Evolutionary conservation across 2,888 invertebrate genomes (phyloP), one percentile per base, ranked within the genome.

Genomic region (Temnothorax ravouxi): DNA sequence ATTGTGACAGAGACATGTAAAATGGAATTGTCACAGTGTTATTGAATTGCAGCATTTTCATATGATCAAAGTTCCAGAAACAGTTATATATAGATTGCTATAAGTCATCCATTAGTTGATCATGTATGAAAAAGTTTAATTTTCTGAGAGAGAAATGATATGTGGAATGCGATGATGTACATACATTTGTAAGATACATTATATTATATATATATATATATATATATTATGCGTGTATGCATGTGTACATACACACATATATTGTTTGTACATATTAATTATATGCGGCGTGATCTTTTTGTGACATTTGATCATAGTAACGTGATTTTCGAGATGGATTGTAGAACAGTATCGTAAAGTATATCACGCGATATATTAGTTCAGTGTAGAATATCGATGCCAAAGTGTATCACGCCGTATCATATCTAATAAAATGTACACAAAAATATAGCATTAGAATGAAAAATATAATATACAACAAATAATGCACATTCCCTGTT

Each of bases 211-310:
- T 1, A 29, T 77, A 38, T 77, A 50, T 41, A 29, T 0, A 29
- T 18, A 29, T 50, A 13, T 29, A 4, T 56, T 18, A 8, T 18
- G 34, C 0, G 18, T 29, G 34, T 15, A 8, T 15, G 29, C 3
- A 18, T 3, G 54, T 3, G 50, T 76, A 87, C 52, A 66, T 76
- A 87, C 52, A 66, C 62, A 59, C 52, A 81, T 84, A 87, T 87
- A 87, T 85, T 74, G 83, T 83, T 92, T 93, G 92, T 93, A 93
- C 89, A 93, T 93, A 91, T 88, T 89, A 90, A 89, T 87, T 67
- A 54, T 66, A 88, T 74, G 34, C 84, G 84, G 83, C 84, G 85
- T 86, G 84, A 64, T 87, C 74, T 82, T 71, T 80, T 29, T 56
- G 13, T 18, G 34, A 72, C 13, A 41, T 15, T 50, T 75, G 25